Conservation (phyloP, 2,113 vertebrate genomes). For the Alces alces region DNA sequence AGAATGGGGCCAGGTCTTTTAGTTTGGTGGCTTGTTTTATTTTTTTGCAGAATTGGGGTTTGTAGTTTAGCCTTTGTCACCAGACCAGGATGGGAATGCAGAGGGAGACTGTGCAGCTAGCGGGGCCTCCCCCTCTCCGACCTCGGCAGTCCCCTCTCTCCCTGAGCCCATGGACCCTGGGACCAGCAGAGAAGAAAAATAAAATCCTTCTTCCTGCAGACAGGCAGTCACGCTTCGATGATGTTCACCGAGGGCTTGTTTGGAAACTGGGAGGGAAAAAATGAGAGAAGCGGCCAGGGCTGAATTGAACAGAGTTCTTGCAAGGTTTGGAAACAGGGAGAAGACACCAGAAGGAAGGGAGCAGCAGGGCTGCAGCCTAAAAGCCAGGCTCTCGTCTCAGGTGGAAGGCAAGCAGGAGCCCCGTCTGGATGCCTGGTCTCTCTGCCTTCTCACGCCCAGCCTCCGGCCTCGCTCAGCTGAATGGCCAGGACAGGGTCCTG, state of each 20-base stretch:
- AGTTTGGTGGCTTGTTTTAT: slow-evolving; percentile 61
- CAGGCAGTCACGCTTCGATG: slow-evolving; percentile 79
- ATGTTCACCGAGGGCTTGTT: slow-evolving; percentile 81
- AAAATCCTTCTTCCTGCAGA: slow-evolving; percentile 68
- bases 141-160: slow-evolving; percentile 41
- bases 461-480: neutral
- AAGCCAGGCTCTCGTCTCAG: neutral
- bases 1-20: slow-evolving; percentile 38
- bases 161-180: slow-evolving; percentile 56
- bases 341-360: neutral
- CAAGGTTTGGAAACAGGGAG: slow-evolving; percentile 9
- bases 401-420: neutral
- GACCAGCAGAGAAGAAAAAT: slow-evolving; percentile 69
- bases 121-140: neutral
- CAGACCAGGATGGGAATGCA: slow-evolving; percentile 23
- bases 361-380: neutral
- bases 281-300: neutral
- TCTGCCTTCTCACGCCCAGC: slow-evolving; percentile 35
- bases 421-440: neutral
- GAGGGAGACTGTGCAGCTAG: slow-evolving; percentile 39
- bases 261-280: slow-evolving; percentile 74
- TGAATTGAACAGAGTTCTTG: slow-evolving; percentile 37
- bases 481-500: neutral
- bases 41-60: slow-evolving; percentile 56
- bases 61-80: slow-evolving; percentile 65